These are phyloP conservation scores for Geotrypetes seraphini DNA, from an alignment of 2,797 vertebrate species.

Conservation along the genomic window DNA sequence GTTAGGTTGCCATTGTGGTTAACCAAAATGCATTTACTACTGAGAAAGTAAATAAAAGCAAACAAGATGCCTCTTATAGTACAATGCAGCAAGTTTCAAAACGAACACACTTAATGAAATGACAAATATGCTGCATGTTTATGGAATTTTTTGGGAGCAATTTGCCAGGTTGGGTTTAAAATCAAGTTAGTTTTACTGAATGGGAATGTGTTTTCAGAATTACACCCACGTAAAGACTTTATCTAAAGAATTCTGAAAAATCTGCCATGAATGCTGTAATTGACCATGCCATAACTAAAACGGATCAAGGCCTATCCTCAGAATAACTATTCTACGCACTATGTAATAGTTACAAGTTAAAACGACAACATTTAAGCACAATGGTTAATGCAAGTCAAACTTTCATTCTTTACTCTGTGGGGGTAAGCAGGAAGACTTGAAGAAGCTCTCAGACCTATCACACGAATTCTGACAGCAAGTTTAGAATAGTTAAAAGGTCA, in stretches of 20 bases:
- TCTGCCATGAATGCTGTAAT: conserved; percentile 31
- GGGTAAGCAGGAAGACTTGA: too few relatives aligned
- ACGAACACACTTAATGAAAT: conserved; percentile 40
- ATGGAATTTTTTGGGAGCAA: conserved; percentile 45
- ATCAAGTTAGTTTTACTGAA: conserved; percentile 31
- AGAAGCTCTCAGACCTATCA: too few relatives aligned
- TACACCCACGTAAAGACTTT: conserved; percentile 36
- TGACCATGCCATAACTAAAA: conserved; percentile 36
- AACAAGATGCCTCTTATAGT: conserved; percentile 61
- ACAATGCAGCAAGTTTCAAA: conserved; percentile 52
- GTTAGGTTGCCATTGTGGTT: conserved; percentile 59
- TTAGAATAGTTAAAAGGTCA: too few relatives aligned
- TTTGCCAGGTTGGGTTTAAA: conserved; percentile 27
- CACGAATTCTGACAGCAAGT: too few relatives aligned
- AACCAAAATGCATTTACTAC: conserved; percentile 59
- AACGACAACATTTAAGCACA: too few relatives aligned
- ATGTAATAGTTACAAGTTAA: conserved; percentile 9
- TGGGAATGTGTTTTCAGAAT: conserved; percentile 46
- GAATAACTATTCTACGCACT: conserved; percentile 14
- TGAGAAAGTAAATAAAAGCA: conserved; percentile 59
- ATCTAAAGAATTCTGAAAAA: conserved; percentile 44
- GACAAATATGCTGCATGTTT: conserved; percentile 55
- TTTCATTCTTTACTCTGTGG: too few relatives aligned
- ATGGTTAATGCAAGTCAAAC: too few relatives aligned
- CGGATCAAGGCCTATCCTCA: conserved; percentile 22